Evolutionary conservation across 2,888 invertebrate genomes (phyloP), one percentile per base, ranked within the genome.

Genomic region (Alsophila aescularia): DNA sequence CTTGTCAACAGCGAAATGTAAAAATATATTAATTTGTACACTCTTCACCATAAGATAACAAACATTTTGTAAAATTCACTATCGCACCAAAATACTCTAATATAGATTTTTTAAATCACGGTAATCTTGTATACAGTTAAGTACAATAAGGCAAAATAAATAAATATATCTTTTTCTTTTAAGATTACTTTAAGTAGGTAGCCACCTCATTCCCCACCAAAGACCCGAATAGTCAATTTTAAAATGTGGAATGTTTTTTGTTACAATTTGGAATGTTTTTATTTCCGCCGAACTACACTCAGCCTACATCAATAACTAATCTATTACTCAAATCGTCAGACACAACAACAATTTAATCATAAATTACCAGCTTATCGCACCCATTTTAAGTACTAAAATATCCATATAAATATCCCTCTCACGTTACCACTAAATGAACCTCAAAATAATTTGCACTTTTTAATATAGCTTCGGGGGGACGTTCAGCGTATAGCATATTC

Each of bases 11-110:
- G 86, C 80, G 82, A 89, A 87, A 88, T 90, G 88, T 90, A 90
- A 90, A 90, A 90, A 90, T 90, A 90, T 90, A 89, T 89, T 89
- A 90, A 88, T 90, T 90, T 90, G 90, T 91, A 91, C 90, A 91
- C 77, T 89, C 79, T 87, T 80, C 79, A 77, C 79, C 76, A 81
- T 82, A 79, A 75, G 72, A 77, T 79, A 81, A 79, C 79, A 87
- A 88, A 89, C 84, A 86, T 87, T 65, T 90, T 90, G 89, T 90
- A 90, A 77, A 90, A 87, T 90, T 90, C 80, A 82, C 88, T 89
- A 90, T 87, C 89, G 91, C 90, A 90, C 91, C 91, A 90, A 88
- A 87, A 90, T 89, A 87, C 81, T 85, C 83, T 87, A 81, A 81
- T 83, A 77, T 83, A 73, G 78, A 73, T 73, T 70, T 77, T 77